Base-by-base conservation (phyloP, 2,797 vertebrate species). In the Falco novaeseelandiae region DNA sequence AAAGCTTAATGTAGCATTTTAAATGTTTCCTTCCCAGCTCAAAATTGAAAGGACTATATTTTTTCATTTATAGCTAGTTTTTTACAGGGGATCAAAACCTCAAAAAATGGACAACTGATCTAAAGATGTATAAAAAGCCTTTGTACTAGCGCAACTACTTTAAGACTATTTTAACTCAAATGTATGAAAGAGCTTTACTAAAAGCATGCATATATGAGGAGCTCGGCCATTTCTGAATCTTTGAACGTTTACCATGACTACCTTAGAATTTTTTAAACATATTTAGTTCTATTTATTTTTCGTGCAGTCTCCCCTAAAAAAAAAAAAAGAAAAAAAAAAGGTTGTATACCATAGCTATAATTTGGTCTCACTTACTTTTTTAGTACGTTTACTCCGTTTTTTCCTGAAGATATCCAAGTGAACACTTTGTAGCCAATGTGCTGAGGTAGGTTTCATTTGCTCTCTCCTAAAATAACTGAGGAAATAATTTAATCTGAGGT, bases 51-150 rank as follows among this genome's bases (percentile, higher is more conserved):
- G 81, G 38, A 10, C 42, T 44, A 1, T 61, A 63, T 89, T 79
- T 96, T 67, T 49, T 51, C 73, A 69, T 82, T 95, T 92, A 79
- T 21, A 59, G 54, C 27, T 44, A n/a, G 17, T 90, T 67, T 71
- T 96, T 92, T 82, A 88, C 42, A 83, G 61, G 70, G 46, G 34
- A 93, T 76, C 76, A 93, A 79, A 93, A 62, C 32, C 58, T 79
- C 70, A 36, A 13, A 74, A 63, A 54, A 32, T 21, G 30, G 79
- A 85, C 40, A 44, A 77, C 48, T 70, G n/a, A 76, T 70, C 88
- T 19, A n/a, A 70, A 90, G 69, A 52, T 4, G 40, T 5, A 30
- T 32, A 57, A 93, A 96, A 96, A 94, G 38, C 14, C 57, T 89
- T 87, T 57, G 46, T 49, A 25, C n/a, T 27, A 61, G 29, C 72